Evolutionary conservation across 2,113 vertebrate species (phyloP).

Genomic region (Gracilinanus agilis): DNA sequence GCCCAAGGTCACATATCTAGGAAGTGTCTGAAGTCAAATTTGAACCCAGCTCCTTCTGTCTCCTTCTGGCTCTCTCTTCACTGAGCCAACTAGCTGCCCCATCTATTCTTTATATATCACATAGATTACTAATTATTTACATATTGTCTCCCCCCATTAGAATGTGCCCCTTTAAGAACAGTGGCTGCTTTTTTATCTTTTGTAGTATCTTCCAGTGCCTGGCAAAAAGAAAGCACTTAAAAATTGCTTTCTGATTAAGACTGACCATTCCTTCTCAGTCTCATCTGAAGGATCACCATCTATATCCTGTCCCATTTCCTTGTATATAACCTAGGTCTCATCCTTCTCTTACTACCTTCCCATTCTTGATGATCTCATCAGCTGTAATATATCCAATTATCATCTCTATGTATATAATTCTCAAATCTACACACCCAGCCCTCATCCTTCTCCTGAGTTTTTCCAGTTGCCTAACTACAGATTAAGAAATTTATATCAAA

Average conservation of each 20-base stretch:
- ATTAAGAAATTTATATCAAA: neutral
- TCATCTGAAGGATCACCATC: neutral
- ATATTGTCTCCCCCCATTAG: neutral
- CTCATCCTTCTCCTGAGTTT: too few species aligned
- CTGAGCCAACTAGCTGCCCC: too few species aligned
- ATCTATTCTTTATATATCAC: neutral
- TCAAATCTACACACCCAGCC: neutral
- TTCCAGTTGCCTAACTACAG: neutral
- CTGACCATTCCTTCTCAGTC: neutral
- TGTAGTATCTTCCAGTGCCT: neutral
- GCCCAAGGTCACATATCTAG: too few species aligned
- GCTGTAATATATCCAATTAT: neutral
- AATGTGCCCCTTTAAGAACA: neutral
- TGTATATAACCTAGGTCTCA: neutral
- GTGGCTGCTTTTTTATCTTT: neutral
- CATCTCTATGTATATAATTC: neutral
- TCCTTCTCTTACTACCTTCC: neutral
- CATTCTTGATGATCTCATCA: neutral
- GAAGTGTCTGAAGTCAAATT: too few species aligned
- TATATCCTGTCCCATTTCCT: neutral
- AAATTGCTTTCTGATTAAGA: neutral
- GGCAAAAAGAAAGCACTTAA: neutral
- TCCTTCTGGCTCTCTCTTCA: too few species aligned
- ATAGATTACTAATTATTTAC: neutral
- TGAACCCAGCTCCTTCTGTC: too few species aligned